A percentile compares a stretch with the other conserved stretches of the same genome.
phyloP scores from a whole-genome alignment of 2,797 vertebrate species.

The Myotis planiceps region DNA sequence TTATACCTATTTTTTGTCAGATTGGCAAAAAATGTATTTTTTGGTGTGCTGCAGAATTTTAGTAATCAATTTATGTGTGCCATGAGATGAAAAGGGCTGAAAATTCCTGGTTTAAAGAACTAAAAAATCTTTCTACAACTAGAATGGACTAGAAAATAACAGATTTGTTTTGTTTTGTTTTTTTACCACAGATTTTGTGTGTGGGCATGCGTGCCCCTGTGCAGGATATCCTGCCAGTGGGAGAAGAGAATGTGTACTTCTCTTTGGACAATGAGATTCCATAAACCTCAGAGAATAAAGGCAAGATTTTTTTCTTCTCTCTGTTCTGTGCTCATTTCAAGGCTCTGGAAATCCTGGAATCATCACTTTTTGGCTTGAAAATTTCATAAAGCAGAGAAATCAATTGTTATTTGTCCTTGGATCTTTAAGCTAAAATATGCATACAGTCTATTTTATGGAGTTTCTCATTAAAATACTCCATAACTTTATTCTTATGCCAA shows the following conservation, averaged over 20 bases:
- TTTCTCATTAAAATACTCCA: constrained; percentile 36
- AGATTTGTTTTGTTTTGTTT: neutral
- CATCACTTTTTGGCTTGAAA: neutral
- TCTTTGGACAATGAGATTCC: neutral
- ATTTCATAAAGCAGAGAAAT: neutral
- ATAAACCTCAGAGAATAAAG: neutral
- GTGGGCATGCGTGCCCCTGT: neutral
- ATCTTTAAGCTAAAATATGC: constrained; percentile 2
- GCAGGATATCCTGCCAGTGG: too few relatives aligned
- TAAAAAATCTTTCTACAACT: neutral
- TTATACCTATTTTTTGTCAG: neutral
- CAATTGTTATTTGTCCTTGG: neutral
- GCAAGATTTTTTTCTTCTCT: neutral
- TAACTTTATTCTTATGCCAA: constrained; percentile 37
- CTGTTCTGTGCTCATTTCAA: neutral
- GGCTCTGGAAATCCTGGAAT: neutral
- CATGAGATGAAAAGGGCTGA: neutral
- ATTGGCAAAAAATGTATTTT: neutral
- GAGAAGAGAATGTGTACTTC: neutral
- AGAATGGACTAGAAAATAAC: neutral
- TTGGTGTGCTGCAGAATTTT: neutral
- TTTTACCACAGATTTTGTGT: neutral
- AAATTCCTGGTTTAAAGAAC: neutral
- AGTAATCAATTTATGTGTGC: neutral
- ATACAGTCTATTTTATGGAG: neutral